Evolutionary conservation across 2,797 vertebrate species (phyloP), one percentile per base, ranked within the genome.

Genomic region (Poecilia gillii): DNA sequence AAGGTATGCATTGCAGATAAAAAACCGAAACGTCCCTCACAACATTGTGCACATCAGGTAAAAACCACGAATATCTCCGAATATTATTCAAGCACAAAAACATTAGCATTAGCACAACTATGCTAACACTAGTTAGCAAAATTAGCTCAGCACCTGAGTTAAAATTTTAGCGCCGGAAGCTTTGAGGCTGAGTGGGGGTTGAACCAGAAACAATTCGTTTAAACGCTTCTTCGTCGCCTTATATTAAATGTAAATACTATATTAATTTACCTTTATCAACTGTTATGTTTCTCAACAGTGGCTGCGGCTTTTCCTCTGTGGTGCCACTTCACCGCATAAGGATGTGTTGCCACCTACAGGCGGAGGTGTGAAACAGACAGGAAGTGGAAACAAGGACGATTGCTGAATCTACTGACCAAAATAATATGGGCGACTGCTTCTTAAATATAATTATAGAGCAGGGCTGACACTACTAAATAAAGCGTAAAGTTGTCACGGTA

Each of bases 71-170:
- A 46, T 6, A 31, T 1, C 23, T 16, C 4, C 33, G 31, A 53
- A 68, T 57, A 2, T 47, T 11, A 75, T n/a, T 73, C 23, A 74
- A 72, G 5, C 64, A 43, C 12, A 72, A 72, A 46, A 75, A 28
- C 2, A 46, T 41, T 41, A 77, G 74, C 33, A 55, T 4, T 49
- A 82, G 55, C 39, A 71, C 28, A 76, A 28, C 62, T 36, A 82
- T 77, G 92, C 90, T 93, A 93, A 82, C 82, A 77, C 1, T 28
- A 80, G 45, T 77, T 90, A 88, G 90, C 86, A 31, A 57, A n/a
- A 47, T 79, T 81, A 88, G 86, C 90, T 62, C 64, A 75, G 31
- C 31, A 20, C 71, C 3, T 77, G 25, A 74, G 33, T 74, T 33
- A 1, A 76, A 75, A 33, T 9, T 31, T 18, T 6, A 6, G 18